Percentiles rank a stretch among this genome's conserved stretches.
These are phyloP conservation scores for Lucilia cuprina DNA, from an alignment of 1,140 invertebrate genomes.

Conservation along the genomic window DNA sequence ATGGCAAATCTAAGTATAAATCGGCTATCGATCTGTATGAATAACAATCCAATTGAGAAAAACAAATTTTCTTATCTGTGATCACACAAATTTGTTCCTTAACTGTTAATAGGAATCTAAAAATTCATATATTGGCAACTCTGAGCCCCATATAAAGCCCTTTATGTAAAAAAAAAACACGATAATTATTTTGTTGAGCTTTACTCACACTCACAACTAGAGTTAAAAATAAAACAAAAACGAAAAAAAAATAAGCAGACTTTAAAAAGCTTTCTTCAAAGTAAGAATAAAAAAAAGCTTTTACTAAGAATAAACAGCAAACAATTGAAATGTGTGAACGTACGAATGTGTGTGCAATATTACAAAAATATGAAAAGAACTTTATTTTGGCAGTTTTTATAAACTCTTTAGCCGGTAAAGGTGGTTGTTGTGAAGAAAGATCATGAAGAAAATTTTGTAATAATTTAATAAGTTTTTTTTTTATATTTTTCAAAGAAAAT, in stretches of 20 bases:
- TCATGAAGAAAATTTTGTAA: background rate
- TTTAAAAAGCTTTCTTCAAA: background rate
- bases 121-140: background rate
- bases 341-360: background rate
- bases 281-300: slow-evolving; percentile 18
- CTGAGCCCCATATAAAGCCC: background rate
- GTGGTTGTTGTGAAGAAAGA: slow-evolving; percentile 2
- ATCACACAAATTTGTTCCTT: too few species aligned
- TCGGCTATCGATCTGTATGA: too few species aligned
- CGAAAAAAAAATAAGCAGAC: background rate
- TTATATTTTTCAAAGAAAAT: background rate
- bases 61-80: too few species aligned
- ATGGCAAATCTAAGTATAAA: too few species aligned
- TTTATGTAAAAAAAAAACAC: background rate
- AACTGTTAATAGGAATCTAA: too few species aligned
- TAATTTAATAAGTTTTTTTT: background rate
- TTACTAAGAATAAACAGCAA: background rate
- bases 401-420: slow-evolving; percentile 22
- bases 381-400: slow-evolving; percentile 26
- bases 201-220: too few species aligned
- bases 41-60: too few species aligned
- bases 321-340: background rate
- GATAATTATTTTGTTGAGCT: too few species aligned
- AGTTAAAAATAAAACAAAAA: background rate
- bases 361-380: slow-evolving; percentile 3